Evolutionary conservation across 2,888 invertebrate genomes (phyloP), one percentile per base, ranked within the genome.

Genomic region (Bimastos eiseni): DNA sequence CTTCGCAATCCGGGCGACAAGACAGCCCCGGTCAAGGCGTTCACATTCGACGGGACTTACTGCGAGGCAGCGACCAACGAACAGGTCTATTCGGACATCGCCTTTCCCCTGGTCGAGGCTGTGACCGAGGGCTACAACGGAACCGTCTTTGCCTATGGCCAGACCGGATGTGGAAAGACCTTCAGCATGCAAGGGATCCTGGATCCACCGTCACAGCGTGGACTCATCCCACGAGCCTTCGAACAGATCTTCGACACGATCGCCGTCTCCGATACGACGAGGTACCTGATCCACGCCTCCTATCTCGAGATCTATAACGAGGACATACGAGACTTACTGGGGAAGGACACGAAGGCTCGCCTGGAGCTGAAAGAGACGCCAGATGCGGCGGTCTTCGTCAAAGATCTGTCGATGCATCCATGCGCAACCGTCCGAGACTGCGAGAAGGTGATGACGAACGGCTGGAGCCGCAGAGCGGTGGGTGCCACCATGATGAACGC

Each of bases 91-190:
- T 33, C 86, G 86, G 86, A 86, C 36, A 37, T 37, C 34, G 36
- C 86, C 37, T 86, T 86, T 37, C 34, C 86, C 21, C 86, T 86
- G 34, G 86, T 86, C 86, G 86, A 89, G 89, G 89, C 44, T n/a
- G 37, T 89, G 4, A 89, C 89, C 11, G 89, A 89, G 44, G 99
- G 99, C 44, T 99, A 99, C 96, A 99, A 99, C 96, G 99, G 99
- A 94, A 99, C 99, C 93, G 99, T 99, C 95, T 99, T 99, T 96
- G 99, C 99, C 91, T 99, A 99, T 95, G 99, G 99, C 93, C 99
- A 99, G 96, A 99, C 99, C 91, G 98, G 99, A 93, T 99, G 99
- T 92, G 99, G 89, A 37, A 89, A 89, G 49, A 44, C 89, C 19
- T 89, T 89, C 89, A 44, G 44, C 41, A 89, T 89, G 89, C 89